Evolutionary conservation across 2,888 invertebrate genomes (phyloP), one percentile per base, ranked within the genome.

Genomic region (Sminthurides aquaticus): DNA sequence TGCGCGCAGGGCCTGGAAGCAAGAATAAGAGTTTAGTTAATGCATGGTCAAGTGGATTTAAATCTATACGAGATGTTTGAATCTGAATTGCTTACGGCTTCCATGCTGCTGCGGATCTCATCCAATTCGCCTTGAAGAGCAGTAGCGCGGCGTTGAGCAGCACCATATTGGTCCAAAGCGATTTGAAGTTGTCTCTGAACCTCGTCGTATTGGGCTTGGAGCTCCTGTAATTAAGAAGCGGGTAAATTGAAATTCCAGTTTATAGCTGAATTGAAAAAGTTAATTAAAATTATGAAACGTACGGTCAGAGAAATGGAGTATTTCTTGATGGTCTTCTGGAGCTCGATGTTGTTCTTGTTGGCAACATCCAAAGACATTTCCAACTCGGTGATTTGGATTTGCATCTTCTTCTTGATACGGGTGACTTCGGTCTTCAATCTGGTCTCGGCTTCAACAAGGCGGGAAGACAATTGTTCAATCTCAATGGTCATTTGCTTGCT

Each of bases 351-450:
- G 83, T 89, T 93, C 85, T 97, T 94, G 86, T 98, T 97, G 83
- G 95, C 91, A 76, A 94, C 91, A 82, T 97, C 97, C 81, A 99
- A 86, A 64, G 93, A 90, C 84, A 96, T 86, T 81, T 96, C 96
- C 78, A 97, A 83, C 81, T 97, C 96, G 76, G 95, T 95, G 82
- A 97, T 96, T 78, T 93, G 93, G 79, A 95, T 90, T 83, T 95
- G 95, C 80, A 95, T 84, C 90, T 97, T 97, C 93, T 97, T 97
- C 89, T 96, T 96, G 84, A 97, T 91, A 82, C 96, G 91, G 74
- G 87, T 86, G 65, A 97, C 91, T 81, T 97, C 96, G 77, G 93
- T 88, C 86, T 95, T 95, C 80, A 97, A 84, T 81, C 87, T 91
- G 75, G 92, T 93, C 82, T 97, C 96, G 72, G 95, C 94, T 79